phyloP scores from a whole-genome alignment of 2,888 invertebrate species.

The Chironomus riparius region DNA sequence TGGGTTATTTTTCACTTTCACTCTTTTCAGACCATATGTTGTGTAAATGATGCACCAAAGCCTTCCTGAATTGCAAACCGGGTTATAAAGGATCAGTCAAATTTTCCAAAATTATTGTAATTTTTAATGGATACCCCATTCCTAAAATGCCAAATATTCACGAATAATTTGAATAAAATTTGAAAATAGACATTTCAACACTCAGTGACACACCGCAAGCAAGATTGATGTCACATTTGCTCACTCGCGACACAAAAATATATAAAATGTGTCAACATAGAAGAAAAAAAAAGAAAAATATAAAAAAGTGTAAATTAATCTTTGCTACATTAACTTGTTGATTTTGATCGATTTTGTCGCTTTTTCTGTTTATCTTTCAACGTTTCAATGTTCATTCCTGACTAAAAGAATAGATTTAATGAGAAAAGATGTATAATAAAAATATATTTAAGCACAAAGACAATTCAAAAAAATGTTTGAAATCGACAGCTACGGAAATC shows the following conservation, averaged over 20 bases:
- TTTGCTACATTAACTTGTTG: not conserved
- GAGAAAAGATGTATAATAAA: not conserved
- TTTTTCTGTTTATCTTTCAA: not conserved
- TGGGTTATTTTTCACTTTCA: too few species aligned
- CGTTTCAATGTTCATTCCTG: not conserved
- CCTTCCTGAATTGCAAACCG: too few species aligned
- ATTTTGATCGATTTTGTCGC: conserved; percentile 1
- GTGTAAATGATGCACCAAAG: too few species aligned
- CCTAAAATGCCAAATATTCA: too few species aligned
- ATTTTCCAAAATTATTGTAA: too few species aligned
- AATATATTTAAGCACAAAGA: not conserved
- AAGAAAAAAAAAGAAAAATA: not conserved
- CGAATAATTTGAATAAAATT: too few species aligned
- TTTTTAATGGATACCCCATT: too few species aligned
- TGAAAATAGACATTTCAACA: not conserved
- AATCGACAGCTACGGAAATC: not conserved
- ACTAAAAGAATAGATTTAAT: too few species aligned
- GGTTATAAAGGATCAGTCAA: too few species aligned
- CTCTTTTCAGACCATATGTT: too few species aligned
- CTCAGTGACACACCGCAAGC: not conserved
- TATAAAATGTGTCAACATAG: not conserved
- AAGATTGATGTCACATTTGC: conserved; percentile 4
- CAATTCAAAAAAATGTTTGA: not conserved
- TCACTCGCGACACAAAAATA: not conserved
- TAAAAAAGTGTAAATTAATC: not conserved